Evolutionary conservation across 2,113 vertebrate genomes (phyloP).

Genomic region (Hydropotes inermis): DNA sequence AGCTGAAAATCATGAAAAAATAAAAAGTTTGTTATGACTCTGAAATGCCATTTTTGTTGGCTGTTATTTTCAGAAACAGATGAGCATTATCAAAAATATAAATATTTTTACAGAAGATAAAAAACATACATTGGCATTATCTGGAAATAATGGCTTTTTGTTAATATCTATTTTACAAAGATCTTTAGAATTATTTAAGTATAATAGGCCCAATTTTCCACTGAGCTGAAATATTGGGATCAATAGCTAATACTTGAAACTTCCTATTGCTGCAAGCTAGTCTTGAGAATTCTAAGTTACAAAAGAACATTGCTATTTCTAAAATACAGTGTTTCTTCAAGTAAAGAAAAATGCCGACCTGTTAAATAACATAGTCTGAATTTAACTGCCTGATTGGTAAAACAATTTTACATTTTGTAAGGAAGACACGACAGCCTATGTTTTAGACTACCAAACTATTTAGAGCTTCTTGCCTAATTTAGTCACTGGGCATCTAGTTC

Average conservation of each 20-base stretch:
- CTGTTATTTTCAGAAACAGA: conserved; percentile 26
- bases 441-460: neutral
- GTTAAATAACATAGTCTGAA: neutral
- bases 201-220: neutral
- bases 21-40: conserved; percentile 47
- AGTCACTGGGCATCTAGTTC: neutral
- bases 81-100: conserved; percentile 42
- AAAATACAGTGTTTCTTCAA: neutral
- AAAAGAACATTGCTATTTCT: conserved; percentile 24
- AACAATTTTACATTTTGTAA: neutral
- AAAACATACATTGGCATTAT: neutral
- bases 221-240: neutral
- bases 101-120: neutral
- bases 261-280: neutral
- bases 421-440: neutral
- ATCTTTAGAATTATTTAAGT: neutral
- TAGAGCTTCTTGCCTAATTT: neutral
- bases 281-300: neutral
- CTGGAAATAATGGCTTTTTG: neutral
- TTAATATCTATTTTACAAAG: conserved; percentile 5
- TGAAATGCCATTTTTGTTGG: conserved; percentile 58
- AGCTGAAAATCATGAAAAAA: conserved; percentile 39
- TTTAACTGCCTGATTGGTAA: neutral
- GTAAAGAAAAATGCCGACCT: neutral
- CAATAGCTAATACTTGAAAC: neutral